These are phyloP conservation scores for Oreochromis spilurus DNA, from an alignment of 2,113 vertebrate genomes.

Conservation along the genomic window DNA sequence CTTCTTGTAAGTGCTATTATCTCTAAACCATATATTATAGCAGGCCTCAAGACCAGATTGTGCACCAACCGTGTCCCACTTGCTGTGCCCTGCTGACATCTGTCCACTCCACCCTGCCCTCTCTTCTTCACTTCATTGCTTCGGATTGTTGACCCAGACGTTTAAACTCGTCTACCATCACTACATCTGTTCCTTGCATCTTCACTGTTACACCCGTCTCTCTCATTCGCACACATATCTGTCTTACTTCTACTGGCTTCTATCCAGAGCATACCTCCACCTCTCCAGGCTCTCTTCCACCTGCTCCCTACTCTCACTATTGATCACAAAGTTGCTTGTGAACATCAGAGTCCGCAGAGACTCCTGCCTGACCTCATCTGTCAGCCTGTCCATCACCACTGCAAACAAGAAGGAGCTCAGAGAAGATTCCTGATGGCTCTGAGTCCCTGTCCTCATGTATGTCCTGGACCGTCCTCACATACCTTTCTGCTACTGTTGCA, in stretches of 20 bases:
- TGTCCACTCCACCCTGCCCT: neutral
- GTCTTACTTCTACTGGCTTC: neutral
- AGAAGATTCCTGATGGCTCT: fast-evolving
- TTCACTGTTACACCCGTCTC: neutral
- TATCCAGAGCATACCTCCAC: neutral
- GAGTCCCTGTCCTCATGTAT: neutral
- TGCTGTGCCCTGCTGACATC: neutral
- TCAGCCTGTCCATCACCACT: neutral
- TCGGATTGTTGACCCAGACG: neutral
- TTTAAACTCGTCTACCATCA: neutral
- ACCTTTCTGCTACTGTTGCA: neutral
- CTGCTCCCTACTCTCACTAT: neutral
- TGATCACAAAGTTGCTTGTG: neutral
- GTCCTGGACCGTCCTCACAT: neutral
- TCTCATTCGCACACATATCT: neutral
- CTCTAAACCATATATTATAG: neutral
- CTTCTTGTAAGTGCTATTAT: neutral
- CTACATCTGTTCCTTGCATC: neutral
- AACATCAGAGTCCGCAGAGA: neutral
- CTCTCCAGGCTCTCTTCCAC: neutral
- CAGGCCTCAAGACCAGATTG: neutral
- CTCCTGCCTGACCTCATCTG: neutral
- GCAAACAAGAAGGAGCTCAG: neutral
- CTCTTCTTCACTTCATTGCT: neutral
- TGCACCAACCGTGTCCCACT: neutral